Conservation (phyloP, 2,888 invertebrate species). For the Polyommatus icarus region DNA sequence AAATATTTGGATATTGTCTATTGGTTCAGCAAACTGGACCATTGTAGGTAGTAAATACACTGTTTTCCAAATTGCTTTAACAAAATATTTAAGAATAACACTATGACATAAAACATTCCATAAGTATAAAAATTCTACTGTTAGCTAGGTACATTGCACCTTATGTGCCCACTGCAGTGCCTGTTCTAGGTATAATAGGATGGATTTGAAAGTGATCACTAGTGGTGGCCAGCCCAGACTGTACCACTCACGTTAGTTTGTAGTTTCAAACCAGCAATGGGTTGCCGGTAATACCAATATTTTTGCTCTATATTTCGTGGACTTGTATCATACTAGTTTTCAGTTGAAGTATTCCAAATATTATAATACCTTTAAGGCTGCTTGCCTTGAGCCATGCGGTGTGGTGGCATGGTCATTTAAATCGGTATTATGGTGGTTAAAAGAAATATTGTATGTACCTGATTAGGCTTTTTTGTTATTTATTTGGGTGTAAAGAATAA, state of each 20-base stretch:
- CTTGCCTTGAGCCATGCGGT: background rate
- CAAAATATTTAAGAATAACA: background rate
- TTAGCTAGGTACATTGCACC: background rate
- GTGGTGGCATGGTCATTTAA: background rate
- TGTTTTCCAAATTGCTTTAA: background rate
- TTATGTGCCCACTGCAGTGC: slow-evolving; percentile 11
- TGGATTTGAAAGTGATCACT: background rate
- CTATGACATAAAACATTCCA: background rate
- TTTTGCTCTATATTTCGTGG: background rate
- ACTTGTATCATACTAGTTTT: background rate
- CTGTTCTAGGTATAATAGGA: background rate
- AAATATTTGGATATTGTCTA: background rate
- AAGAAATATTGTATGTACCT: background rate
- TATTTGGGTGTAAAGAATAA: background rate
- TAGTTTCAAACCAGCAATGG: background rate
- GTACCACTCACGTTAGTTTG: background rate
- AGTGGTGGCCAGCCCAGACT: background rate
- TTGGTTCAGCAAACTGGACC: background rate
- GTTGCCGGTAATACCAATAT: background rate
- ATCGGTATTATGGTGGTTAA: background rate
- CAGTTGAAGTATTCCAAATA: no score
- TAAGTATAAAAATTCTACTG: background rate
- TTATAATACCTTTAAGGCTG: background rate
- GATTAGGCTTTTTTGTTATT: background rate
- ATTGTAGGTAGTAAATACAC: slow-evolving; percentile 4